Evolutionary conservation across 1,140 invertebrate genomes (phyloP).

Genomic region (Drosophila murphyi): DNA sequence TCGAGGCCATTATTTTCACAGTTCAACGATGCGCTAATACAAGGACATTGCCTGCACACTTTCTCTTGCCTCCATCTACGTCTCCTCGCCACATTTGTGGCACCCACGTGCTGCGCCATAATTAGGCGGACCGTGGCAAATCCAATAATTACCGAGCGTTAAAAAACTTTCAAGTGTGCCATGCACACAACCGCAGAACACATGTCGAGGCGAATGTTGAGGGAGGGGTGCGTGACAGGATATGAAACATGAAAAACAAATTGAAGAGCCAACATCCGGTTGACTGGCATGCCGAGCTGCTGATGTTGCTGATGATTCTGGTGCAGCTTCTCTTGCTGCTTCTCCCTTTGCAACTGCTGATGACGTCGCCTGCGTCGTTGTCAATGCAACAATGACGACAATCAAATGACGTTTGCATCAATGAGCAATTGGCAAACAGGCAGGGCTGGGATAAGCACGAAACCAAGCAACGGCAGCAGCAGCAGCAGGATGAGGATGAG

Average conservation of each 20-base stretch:
- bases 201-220: conserved; percentile 46
- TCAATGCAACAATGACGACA: conserved; percentile 81
- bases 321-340: conserved; percentile 7
- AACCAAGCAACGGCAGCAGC: background rate
- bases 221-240: conserved; percentile 47
- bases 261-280: conserved; percentile 74
- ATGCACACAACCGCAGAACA: conserved; percentile 63
- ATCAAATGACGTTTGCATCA: conserved; percentile 84
- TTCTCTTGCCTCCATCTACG: conserved; percentile 13
- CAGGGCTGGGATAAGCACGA: conserved; percentile 36
- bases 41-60: conserved; percentile 44
- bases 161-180: conserved; percentile 65
- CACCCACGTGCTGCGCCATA: conserved; percentile 62
- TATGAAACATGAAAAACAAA: conserved; percentile 77
- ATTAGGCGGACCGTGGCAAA: conserved; percentile 61
- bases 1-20: conserved; percentile 58
- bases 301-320: background rate
- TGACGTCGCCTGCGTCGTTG: conserved; percentile 49
- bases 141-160: conserved; percentile 72
- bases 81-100: background rate
- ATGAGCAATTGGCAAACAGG: conserved; percentile 75
- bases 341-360: conserved; percentile 12
- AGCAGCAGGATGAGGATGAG: conserved; percentile 16
- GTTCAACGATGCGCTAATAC: conserved; percentile 47
- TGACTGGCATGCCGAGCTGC: conserved; percentile 22